Percentiles rank a stretch among this genome's conserved stretches.
Conservation (phyloP, 2,888 invertebrate species). For the Scaptomyza cyrtandrae region DNA sequence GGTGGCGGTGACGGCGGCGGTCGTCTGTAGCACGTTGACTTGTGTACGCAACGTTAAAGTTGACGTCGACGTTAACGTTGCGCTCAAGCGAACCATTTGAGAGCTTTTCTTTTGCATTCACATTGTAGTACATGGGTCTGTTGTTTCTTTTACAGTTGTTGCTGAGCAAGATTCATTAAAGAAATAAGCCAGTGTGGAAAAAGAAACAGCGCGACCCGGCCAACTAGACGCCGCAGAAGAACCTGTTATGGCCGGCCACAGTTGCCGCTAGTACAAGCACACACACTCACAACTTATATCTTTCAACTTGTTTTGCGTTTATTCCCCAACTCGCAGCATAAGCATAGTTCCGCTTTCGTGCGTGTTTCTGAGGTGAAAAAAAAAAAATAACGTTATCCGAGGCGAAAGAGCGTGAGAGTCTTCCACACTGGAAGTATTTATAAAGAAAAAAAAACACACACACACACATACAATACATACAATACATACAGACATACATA, state of each 20-base stretch:
- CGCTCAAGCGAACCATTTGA: slow-evolving; percentile 37
- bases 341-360: slow-evolving; percentile 58
- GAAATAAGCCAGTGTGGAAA: slow-evolving; percentile 68
- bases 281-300: neutral
- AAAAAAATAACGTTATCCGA: slow-evolving; percentile 46
- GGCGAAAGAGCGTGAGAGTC: slow-evolving; percentile 11
- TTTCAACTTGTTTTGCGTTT: slow-evolving; percentile 47
- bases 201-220: slow-evolving; percentile 47
- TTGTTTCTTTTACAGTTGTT: slow-evolving; percentile 39
- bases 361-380: slow-evolving; percentile 47
- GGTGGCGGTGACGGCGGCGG: slow-evolving; percentile 15
- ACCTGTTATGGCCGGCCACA: slow-evolving; percentile 69
- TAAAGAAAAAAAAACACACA: too few relatives aligned
- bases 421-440: slow-evolving; percentile 3
- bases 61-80: slow-evolving; percentile 40
- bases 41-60: slow-evolving; percentile 36
- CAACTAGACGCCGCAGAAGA: slow-evolving; percentile 62
- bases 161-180: slow-evolving; percentile 72
- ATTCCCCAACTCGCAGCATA: slow-evolving; percentile 10
- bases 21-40: slow-evolving; percentile 71
- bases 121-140: slow-evolving; percentile 16
- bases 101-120: slow-evolving; percentile 57
- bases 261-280: slow-evolving; percentile 49
- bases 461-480: neutral
- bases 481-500: neutral